Evolutionary conservation across 2,888 invertebrate species (phyloP), one percentile per base, ranked within the genome.

Genomic region (Anoncus sp.): DNA sequence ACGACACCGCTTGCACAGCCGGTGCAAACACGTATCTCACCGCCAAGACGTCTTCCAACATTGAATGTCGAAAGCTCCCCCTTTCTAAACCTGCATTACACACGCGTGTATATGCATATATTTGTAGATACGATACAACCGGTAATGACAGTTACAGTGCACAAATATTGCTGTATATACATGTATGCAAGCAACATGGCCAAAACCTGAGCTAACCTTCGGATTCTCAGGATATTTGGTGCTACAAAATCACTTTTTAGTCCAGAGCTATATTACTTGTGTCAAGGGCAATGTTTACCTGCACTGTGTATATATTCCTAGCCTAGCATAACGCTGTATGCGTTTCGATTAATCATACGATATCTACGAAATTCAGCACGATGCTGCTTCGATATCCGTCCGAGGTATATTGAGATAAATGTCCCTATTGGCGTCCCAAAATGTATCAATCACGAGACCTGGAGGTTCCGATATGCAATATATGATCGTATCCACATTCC

Each of bases 1-100:
- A 45, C 53, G 38, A 59, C 16, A 35, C 38, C 45, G 59, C 74
- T 73, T 77, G 49, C 59, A 70, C 77, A 73, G 73, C n/a, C 43
- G 38, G 40, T 65, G 53, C 20, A 74, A 65, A 69, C 59, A 69
- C 73, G 22, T 74, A 60, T 35, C 55, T 62, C 63, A 35, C 57
- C 27, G 18, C 40, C 22, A 14, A 60, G 16, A 70, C 47, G 53
- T 60, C 51, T 59, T 74, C 16, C 60, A 53, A 35, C 70, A 40
- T 60, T 40, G 38, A 65, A 74, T 47, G 22, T 70, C 70, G n/a
- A 9, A 16, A 18, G 51, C 51, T 40, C 12, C 40, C 6, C n/a
- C 53, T 1, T 35, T 69, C 27, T 51, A 22, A 51, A 51, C 31
- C 16, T 2, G 24, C 16, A 43, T 3, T 31, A 20, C 16, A 62